A percentile compares a stretch with the other conserved stretches of the same genome.
phyloP scores from a whole-genome alignment of 2,113 vertebrate species.

The Cisticola juncidis region DNA sequence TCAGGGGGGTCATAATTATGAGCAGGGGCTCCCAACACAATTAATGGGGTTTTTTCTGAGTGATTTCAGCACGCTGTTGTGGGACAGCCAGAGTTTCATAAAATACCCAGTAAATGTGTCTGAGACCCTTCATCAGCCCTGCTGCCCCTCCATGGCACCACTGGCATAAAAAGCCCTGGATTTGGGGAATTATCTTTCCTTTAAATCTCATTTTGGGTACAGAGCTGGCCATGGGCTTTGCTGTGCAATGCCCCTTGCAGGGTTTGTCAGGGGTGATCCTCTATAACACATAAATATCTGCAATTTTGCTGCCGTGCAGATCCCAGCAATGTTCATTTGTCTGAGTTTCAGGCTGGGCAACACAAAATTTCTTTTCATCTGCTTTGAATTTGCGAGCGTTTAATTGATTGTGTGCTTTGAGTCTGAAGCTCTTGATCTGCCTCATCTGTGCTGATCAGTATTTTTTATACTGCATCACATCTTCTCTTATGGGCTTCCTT shows the following conservation, averaged over 20 bases:
- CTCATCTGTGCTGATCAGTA: slow-evolving; percentile 37
- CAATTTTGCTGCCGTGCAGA: not conserved
- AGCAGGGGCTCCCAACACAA: not conserved
- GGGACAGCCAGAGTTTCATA: not conserved
- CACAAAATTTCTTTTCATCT: slow-evolving; percentile 23
- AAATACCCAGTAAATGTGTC: not conserved
- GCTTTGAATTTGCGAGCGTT: not conserved
- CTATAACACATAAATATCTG: not conserved
- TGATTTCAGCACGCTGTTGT: not conserved
- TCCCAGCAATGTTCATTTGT: not conserved
- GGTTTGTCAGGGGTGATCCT: not conserved
- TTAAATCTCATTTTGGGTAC: not conserved
- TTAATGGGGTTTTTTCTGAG: not conserved
- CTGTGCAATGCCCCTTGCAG: not conserved
- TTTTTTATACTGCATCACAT: slow-evolving; percentile 49
- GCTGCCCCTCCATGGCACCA: rapidly evolving
- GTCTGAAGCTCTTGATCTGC: slow-evolving; percentile 57
- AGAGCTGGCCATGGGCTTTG: not conserved
- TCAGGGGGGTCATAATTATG: not conserved
- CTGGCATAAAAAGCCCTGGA: not conserved
- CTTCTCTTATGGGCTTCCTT: slow-evolving; percentile 19
- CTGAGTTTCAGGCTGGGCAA: not conserved
- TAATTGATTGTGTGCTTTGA: slow-evolving; percentile 56
- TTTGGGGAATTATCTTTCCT: not conserved
- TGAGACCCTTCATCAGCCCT: not conserved